Conservation (phyloP, 2,888 invertebrate genomes). For the Micropterix aruncella region DNA sequence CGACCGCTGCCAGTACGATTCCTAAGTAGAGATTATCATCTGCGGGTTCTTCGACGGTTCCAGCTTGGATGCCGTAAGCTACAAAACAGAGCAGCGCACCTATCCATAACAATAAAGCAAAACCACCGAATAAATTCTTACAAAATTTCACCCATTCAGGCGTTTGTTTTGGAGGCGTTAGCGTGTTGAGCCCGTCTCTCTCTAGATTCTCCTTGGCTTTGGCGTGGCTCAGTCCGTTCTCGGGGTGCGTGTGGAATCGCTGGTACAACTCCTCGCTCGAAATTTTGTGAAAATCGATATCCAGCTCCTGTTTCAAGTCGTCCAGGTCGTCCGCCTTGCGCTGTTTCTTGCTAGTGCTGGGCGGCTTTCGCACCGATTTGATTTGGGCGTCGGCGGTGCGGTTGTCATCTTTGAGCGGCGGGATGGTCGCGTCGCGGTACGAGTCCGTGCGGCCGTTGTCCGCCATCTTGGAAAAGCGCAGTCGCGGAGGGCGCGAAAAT, state of each 20-base stretch:
- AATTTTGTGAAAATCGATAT: slow-evolving; percentile 98
- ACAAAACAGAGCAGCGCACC: slow-evolving; percentile 60
- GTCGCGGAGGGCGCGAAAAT: too few relatives aligned
- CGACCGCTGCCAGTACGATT: slow-evolving; percentile 46
- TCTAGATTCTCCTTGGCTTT: slow-evolving; percentile 93
- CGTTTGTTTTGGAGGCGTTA: slow-evolving; percentile 93
- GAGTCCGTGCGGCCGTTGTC: slow-evolving; percentile 82
- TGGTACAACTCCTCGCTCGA: slow-evolving; percentile 93
- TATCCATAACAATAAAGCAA: slow-evolving; percentile 66
- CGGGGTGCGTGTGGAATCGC: slow-evolving; percentile 93
- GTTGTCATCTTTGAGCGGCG: slow-evolving; percentile 87
- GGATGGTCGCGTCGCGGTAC: slow-evolving; percentile 93
- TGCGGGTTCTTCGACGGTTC: slow-evolving; percentile 31
- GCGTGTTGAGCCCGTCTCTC: slow-evolving; percentile 90
- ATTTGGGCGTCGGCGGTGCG: slow-evolving; percentile 87
- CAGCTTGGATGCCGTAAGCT: slow-evolving; percentile 30
- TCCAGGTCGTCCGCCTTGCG: slow-evolving; percentile 85
- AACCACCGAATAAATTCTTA: slow-evolving; percentile 77
- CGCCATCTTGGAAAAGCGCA: not conserved
- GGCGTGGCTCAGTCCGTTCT: slow-evolving; percentile 92
- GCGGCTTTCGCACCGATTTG: slow-evolving; percentile 71
- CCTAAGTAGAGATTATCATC: slow-evolving; percentile 51
- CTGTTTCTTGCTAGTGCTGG: slow-evolving; percentile 57
- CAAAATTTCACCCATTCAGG: slow-evolving; percentile 99
- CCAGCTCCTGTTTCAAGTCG: slow-evolving; percentile 98